Evolutionary conservation across 1,140 invertebrate genomes (phyloP), one percentile per base, ranked within the genome.

Genomic region (Drosophila kepulauana): DNA sequence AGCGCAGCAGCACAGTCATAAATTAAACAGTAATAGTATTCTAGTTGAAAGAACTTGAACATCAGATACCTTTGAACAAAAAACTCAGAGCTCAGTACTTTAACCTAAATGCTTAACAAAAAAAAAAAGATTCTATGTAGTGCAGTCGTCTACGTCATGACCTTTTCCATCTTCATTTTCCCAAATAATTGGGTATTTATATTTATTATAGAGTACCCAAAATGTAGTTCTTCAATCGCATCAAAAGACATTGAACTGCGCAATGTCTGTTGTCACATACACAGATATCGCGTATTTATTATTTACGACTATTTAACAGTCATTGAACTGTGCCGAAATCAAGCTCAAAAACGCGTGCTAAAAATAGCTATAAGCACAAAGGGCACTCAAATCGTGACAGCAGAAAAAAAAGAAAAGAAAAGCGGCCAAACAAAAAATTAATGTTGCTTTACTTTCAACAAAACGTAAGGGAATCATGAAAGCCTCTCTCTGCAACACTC

Each of bases 271-370:
- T 25, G 16, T 49, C 48, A 15, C 15, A 41, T 35, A 41, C 35
- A 41, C 54, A 41, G 33, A 76, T 51, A 75, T 66, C 63, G 75
- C 33, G 57, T 48, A 65, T 78, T 69, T 62, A 70, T 84, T 88
- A 78, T 88, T 82, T 75, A 84, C 80, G 84, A 69, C 80, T 70
- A 82, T 87, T 78, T 84, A 73, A 67, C 71, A 81, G 85, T 87
- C 85, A 89, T 72, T 87, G 80, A 87, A 89, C 77, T 87, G 72
- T 20, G 58, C 15, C 33, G 57, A 54, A 54, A 64, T 33, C 56
- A 70, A 64, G 48, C 49, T 52, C 51, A 54, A 66, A 71, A 56
- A 61, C 51, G 45, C 30, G 62, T 57, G 52, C 76, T 82, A 87
- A 79, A 79, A 86, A 86, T 87, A 87, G 82, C 67, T 33, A 5